phyloP scores from a whole-genome alignment of 2,797 vertebrate genomes.

The Rhinoraja longicauda region DNA sequence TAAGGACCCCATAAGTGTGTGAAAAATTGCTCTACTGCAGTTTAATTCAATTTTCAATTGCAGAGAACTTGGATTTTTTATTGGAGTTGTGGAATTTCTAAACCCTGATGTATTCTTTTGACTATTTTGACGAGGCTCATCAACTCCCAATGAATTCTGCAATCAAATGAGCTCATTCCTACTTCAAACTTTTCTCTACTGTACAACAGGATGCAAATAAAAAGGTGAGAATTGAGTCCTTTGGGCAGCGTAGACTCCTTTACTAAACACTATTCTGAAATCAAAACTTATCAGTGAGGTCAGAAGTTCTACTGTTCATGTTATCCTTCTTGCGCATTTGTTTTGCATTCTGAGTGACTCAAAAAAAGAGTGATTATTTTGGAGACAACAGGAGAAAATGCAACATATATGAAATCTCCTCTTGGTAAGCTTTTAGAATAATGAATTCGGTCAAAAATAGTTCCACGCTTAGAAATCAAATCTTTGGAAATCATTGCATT shows the following conservation, averaged over 20 bases:
- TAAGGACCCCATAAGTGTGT: no score
- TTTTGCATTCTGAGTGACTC: background rate
- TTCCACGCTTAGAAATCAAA: background rate
- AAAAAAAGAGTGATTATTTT: background rate
- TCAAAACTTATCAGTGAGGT: background rate
- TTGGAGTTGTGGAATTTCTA: no score
- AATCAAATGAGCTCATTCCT: no score
- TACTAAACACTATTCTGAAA: background rate
- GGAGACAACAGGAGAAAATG: background rate
- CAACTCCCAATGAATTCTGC: no score
- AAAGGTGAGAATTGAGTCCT: background rate
- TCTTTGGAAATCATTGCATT: background rate
- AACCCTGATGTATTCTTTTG: no score
- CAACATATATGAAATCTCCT: background rate
- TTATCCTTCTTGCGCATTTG: background rate
- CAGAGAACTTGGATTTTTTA: no score
- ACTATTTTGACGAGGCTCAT: no score
- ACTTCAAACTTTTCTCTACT: background rate
- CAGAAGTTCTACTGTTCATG: background rate
- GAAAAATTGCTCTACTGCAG: no score
- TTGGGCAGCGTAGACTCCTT: background rate
- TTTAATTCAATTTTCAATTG: no score
- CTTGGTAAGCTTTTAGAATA: background rate
- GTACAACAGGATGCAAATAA: background rate
- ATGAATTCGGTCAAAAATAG: background rate